Evolutionary conservation across 35 echinoderm and acorn worm genomes (phyloP).

Genomic region (Apostichopus japonicus): DNA sequence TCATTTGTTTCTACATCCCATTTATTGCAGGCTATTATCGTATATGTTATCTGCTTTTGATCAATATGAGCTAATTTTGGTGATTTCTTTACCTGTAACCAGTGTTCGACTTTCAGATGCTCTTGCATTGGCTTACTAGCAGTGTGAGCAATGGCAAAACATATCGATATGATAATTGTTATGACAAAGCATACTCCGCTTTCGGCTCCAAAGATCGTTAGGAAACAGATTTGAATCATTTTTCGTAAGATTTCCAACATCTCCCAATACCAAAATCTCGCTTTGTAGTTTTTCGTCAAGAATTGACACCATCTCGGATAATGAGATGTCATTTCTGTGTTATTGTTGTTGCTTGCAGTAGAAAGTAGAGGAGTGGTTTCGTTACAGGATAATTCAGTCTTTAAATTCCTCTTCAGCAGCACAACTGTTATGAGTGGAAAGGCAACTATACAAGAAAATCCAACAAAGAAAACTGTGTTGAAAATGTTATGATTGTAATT

Average conservation of each 20-base stretch:
- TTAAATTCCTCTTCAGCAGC: neutral
- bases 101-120: conserved; percentile 21
- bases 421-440: neutral
- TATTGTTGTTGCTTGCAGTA: neutral
- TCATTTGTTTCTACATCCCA: no score
- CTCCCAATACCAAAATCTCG: conserved; percentile 38
- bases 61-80: no score
- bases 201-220: neutral
- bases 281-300: neutral
- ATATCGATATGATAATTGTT: conserved; percentile 9
- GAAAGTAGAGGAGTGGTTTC: conserved; percentile 5
- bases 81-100: conserved; percentile 21
- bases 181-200: conserved; percentile 5
- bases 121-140: conserved; percentile 15
- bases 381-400: neutral
- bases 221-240: conserved; percentile 37
- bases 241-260: conserved; percentile 29
- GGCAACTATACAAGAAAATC: neutral
- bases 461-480: neutral
- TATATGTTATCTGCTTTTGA: no score
- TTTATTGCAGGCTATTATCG: no score
- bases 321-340: neutral
- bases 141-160: neutral
- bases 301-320: conserved; percentile 34
- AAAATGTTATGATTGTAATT: neutral